phyloP scores from a whole-genome alignment of 2,888 invertebrate species.

The Pristionchus fissidentatus region DNA sequence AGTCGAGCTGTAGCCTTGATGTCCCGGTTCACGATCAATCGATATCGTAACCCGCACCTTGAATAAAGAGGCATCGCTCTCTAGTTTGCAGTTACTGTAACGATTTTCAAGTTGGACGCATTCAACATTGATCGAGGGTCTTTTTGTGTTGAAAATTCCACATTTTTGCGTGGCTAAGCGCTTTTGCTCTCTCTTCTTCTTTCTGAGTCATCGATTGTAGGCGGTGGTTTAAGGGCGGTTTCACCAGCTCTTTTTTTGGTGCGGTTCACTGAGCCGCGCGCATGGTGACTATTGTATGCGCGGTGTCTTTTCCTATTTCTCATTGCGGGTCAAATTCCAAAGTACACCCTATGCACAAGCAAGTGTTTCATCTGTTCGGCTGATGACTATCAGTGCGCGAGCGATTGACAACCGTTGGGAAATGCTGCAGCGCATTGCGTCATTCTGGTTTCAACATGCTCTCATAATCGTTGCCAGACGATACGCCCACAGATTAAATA shows the following conservation, averaged over 20 bases:
- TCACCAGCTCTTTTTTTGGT: slow-evolving; percentile 16
- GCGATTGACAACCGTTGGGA: no score
- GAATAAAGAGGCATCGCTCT: no score
- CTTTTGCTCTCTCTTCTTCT: slow-evolving; percentile 7
- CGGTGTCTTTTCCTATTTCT: slow-evolving; percentile 7
- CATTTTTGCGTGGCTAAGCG: not conserved
- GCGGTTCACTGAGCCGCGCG: not conserved
- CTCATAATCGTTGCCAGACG: no score
- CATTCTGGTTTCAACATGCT: slow-evolving; percentile 21
- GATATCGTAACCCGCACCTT: no score
- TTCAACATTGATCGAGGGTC: no score
- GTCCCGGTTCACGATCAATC: no score
- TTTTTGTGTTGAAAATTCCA: no score
- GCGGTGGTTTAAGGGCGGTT: not conserved
- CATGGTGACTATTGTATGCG: not conserved
- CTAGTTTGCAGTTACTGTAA: no score
- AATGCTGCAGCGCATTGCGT: not conserved
- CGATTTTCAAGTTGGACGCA: no score
- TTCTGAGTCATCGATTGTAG: slow-evolving; percentile 3
- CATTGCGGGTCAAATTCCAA: not conserved
- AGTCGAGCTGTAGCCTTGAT: no score
- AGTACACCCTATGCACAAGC: slow-evolving; percentile 11
- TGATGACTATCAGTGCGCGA: slow-evolving; percentile 36
- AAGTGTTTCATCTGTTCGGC: not conserved
- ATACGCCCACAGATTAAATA: no score